A percentile compares a stretch with the other conserved stretches of the same genome.
Conservation (phyloP, 2,113 vertebrate genomes). For the Felis chaus region DNA sequence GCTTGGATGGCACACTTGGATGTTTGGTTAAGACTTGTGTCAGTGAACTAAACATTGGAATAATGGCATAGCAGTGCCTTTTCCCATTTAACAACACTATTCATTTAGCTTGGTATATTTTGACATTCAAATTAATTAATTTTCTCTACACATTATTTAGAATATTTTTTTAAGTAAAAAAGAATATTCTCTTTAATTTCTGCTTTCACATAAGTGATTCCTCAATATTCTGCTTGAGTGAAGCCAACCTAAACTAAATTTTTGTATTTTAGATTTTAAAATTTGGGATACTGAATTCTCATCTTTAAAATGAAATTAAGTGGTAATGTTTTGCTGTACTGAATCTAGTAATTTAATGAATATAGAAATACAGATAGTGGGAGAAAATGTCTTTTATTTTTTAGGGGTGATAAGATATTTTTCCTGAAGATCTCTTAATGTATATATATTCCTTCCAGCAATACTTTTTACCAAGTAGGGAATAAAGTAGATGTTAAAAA, state of each 20-base stretch:
- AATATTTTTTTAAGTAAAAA: slow-evolving; percentile 4
- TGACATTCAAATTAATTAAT: not conserved
- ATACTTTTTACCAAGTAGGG: not conserved
- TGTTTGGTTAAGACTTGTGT: not conserved
- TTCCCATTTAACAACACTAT: not conserved
- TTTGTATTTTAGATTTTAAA: not conserved
- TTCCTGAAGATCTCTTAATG: not conserved
- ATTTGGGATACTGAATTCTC: not conserved
- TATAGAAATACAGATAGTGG: not conserved
- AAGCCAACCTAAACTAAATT: not conserved
- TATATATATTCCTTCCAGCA: not conserved
- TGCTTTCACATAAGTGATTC: not conserved
- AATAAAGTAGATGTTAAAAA: not conserved
- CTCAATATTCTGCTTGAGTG: not conserved
- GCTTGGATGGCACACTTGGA: not conserved
- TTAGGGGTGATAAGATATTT: not conserved
- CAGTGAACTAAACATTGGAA: not conserved
- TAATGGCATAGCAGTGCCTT: slow-evolving; percentile 21
- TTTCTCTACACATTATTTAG: not conserved
- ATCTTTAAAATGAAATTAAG: slow-evolving; percentile 25
- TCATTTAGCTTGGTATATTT: slow-evolving; percentile 22
- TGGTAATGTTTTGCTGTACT: not conserved
- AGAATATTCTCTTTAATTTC: not conserved
- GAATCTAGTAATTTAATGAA: not conserved
- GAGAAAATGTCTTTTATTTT: not conserved